Percentiles rank a stretch among this genome's conserved stretches.
Conservation (phyloP, 2,888 invertebrate genomes). For the Aphodius sticticus region DNA sequence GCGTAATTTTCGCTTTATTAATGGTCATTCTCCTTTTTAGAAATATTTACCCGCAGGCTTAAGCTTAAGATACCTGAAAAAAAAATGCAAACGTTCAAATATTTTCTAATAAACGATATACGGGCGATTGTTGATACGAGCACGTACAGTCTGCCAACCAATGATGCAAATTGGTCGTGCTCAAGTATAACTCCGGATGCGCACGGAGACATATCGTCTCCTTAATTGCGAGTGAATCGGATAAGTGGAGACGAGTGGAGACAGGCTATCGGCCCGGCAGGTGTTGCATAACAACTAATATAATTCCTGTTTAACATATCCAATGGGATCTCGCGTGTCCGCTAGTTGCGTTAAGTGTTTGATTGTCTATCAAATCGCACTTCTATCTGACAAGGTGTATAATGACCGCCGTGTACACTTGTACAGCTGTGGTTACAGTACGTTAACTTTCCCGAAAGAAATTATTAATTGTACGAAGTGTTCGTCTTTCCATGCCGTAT, state of each 20-base stretch:
- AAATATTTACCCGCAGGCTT: not conserved
- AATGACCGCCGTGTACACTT: not conserved
- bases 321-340: slow-evolving; percentile 4
- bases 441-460: not conserved
- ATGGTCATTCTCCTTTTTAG: too few species aligned
- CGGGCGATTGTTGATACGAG: not conserved
- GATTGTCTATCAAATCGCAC: slow-evolving; percentile 13
- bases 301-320: not conserved
- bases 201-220: not conserved
- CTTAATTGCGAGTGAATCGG: not conserved
- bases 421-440: not conserved
- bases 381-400: not conserved
- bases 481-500: too few species aligned
- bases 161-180: not conserved
- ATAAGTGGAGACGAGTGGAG: not conserved
- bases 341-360: not conserved
- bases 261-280: not conserved
- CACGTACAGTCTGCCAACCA: not conserved
- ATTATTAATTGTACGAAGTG: not conserved
- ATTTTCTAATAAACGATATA: not conserved
- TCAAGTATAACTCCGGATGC: not conserved
- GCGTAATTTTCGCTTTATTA: too few species aligned
- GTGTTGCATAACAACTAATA: not conserved
- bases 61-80: not conserved
- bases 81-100: not conserved